These are phyloP conservation scores for Caenorhabditis macrosperma DNA, from an alignment of 2,888 invertebrate genomes.

Conservation along the genomic window DNA sequence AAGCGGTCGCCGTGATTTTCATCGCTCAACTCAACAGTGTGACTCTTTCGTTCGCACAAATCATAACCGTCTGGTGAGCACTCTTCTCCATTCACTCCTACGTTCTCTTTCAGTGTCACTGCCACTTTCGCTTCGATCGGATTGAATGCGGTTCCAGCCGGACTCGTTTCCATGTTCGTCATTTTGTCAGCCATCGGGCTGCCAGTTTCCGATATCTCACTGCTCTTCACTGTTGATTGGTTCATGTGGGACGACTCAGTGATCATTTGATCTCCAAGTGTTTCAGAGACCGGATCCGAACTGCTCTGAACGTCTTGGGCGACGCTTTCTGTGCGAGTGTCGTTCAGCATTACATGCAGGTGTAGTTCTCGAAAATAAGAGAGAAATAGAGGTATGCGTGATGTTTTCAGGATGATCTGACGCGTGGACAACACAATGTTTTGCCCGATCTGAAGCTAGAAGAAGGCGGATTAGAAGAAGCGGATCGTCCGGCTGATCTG, in stretches of 20 bases:
- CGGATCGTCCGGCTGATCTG: conserved; percentile 27
- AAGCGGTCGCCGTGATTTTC: conserved; percentile 89
- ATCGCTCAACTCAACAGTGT: conserved; percentile 90
- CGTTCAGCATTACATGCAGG: conserved; percentile 81
- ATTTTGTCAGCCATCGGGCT: conserved; percentile 81
- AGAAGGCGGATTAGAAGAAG: conserved; percentile 20
- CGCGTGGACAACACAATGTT: conserved; percentile 25
- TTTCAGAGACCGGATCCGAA: conserved; percentile 82
- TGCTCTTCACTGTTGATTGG: conserved; percentile 82
- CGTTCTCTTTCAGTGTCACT: conserved; percentile 85
- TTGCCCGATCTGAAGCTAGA: conserved; percentile 6
- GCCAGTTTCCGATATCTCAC: conserved; percentile 81
- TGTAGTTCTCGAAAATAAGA: conserved; percentile 67
- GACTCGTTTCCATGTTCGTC: conserved; percentile 79
- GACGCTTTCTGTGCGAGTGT: conserved; percentile 83
- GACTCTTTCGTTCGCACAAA: conserved; percentile 87
- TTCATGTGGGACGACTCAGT: conserved; percentile 79
- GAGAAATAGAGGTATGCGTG: neutral
- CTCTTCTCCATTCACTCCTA: neutral
- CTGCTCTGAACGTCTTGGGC: conserved; percentile 83
- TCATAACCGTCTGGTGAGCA: conserved; percentile 88
- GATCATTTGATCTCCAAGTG: too few species aligned
- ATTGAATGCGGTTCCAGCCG: conserved; percentile 89
- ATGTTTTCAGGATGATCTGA: conserved; percentile 34
- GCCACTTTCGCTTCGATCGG: conserved; percentile 97